These are phyloP conservation scores for Pseudococcus longispinus DNA, from an alignment of 2,888 invertebrate genomes.

Conservation along the genomic window DNA sequence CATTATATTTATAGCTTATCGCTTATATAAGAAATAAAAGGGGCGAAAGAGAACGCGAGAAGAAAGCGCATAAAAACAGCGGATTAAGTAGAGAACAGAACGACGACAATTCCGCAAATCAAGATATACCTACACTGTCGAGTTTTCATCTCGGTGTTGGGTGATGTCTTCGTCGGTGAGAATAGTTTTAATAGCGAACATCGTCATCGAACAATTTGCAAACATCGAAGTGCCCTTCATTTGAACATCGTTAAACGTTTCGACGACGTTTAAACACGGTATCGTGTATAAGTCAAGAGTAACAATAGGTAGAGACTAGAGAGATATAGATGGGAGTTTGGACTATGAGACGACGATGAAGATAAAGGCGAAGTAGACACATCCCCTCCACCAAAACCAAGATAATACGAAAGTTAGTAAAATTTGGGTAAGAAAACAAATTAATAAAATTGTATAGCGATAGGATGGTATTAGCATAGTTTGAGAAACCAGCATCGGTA, in stretches of 20 bases:
- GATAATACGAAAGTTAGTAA: conserved; percentile 16
- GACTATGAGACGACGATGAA: not conserved
- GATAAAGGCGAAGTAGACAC: not conserved
- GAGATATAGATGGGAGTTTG: too few relatives aligned
- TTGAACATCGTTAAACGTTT: conserved; percentile 10
- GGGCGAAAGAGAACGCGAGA: not conserved
- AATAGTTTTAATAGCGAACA: not conserved
- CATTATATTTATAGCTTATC: too few relatives aligned
- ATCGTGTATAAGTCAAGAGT: not conserved
- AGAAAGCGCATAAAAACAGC: not conserved
- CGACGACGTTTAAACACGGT: not conserved
- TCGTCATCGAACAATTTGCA: conserved; percentile 7
- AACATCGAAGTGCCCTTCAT: conserved; percentile 9
- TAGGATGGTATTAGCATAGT: conserved; percentile 35
- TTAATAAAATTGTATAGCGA: conserved; percentile 31
- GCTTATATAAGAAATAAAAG: too few relatives aligned
- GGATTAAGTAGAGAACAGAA: too few relatives aligned
- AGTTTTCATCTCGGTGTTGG: not conserved
- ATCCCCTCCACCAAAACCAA: not conserved
- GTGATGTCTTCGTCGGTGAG: not conserved
- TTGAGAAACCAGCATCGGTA: not conserved
- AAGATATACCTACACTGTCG: not conserved
- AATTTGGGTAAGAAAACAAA: conserved; percentile 26
- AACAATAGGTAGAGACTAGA: not conserved
- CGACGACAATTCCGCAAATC: not conserved